Evolutionary conservation across 2,888 invertebrate genomes (phyloP).

Genomic region (Embidobia sp.): DNA sequence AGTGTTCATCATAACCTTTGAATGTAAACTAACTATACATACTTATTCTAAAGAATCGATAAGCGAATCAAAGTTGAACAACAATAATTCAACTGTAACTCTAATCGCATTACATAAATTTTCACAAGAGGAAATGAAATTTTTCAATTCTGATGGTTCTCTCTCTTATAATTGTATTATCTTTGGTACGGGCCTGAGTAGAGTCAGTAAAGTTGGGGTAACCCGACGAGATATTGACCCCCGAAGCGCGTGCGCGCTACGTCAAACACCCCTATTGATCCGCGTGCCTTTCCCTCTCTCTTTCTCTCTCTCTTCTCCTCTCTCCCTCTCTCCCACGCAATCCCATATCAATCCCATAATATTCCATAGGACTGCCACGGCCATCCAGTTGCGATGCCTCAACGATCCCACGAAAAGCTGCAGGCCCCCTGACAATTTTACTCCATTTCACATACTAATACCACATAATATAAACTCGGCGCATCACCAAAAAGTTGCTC

Average conservation of each 20-base stretch:
- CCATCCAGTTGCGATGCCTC: too few species aligned
- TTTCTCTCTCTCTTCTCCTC: too few species aligned
- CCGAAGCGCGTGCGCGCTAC: constrained; percentile 74
- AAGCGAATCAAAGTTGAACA: constrained; percentile 41
- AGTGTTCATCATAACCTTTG: too few species aligned
- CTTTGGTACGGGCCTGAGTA: constrained; percentile 73
- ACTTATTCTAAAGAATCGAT: constrained; percentile 9
- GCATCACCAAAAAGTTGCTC: too few species aligned
- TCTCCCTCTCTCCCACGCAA: too few species aligned
- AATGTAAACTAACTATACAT: too few species aligned
- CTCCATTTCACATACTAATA: too few species aligned
- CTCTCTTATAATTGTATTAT: constrained; percentile 51
- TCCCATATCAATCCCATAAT: too few species aligned
- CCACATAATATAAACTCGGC: too few species aligned
- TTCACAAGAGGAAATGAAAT: constrained; percentile 38
- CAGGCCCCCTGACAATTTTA: too few species aligned
- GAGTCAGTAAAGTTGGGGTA: constrained; percentile 63
- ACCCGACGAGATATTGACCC: constrained; percentile 74
- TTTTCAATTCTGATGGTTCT: constrained; percentile 52
- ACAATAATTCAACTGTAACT: constrained; percentile 53
- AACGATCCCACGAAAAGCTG: too few species aligned
- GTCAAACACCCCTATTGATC: constrained; percentile 77
- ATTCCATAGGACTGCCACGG: too few species aligned
- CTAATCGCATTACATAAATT: constrained; percentile 49
- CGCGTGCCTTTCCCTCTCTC: constrained; percentile 50